A percentile compares a stretch with the other conserved stretches of the same genome.
Evolutionary conservation across 2,797 vertebrate genomes (phyloP).

Genomic region (Coregonus suidteri): DNA sequence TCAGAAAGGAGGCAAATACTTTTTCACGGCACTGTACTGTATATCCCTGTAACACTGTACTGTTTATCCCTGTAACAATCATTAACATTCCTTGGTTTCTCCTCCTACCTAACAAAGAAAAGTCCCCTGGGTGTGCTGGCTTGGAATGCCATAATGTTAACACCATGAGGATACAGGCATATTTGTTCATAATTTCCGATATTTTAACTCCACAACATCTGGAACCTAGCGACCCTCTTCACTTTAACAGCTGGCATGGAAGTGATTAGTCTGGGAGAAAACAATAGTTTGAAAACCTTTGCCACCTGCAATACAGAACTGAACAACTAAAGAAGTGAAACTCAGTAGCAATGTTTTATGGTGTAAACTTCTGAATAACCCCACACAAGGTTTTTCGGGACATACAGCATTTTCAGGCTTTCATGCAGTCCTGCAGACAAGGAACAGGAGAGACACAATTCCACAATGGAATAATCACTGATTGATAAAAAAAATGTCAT

Average conservation of each 20-base stretch:
- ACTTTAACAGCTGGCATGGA: constrained; percentile 13
- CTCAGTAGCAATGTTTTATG: not conserved
- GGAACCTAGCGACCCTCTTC: not conserved
- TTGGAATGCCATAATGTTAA: not conserved
- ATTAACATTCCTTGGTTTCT: not conserved
- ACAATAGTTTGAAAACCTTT: constrained; percentile 7
- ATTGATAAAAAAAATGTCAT: not conserved
- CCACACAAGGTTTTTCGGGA: constrained; percentile 2
- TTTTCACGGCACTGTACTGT: too few species aligned
- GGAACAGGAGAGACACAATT: too few species aligned
- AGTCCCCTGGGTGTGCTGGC: not conserved
- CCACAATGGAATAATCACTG: not conserved
- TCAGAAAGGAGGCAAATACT: too few species aligned
- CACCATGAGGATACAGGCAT: not conserved
- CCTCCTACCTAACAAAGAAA: not conserved
- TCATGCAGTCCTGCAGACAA: not conserved
- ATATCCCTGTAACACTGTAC: too few species aligned
- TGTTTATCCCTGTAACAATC: not conserved
- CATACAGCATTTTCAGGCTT: not conserved
- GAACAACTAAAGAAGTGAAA: not conserved
- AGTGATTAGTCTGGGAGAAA: not conserved
- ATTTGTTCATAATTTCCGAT: not conserved
- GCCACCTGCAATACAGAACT: not conserved
- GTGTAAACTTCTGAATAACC: not conserved
- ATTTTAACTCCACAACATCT: constrained; percentile 12